Conservation (phyloP, 2,113 vertebrate genomes). For the Variabilichromis moorii region DNA sequence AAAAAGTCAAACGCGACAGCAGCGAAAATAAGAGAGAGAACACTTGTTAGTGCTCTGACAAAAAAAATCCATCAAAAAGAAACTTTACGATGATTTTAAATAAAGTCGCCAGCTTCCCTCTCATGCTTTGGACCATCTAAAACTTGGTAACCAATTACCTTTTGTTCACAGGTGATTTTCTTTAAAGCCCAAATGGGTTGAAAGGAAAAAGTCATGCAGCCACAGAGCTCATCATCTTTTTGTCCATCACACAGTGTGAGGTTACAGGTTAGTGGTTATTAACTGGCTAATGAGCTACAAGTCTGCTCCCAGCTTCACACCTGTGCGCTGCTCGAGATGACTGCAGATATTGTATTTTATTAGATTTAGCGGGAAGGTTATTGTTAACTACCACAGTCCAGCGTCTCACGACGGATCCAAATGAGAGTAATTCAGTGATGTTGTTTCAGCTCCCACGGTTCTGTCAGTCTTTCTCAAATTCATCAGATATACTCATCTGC, state of each 20-base stretch:
- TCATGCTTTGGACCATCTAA: neutral
- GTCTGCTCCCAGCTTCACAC: neutral
- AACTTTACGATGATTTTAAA: neutral
- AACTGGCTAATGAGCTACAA: slow-evolving; percentile 1
- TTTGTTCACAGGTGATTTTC: neutral
- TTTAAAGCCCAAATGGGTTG: neutral
- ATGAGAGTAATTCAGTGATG: neutral
- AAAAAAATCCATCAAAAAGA: neutral
- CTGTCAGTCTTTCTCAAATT: neutral
- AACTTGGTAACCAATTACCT: neutral
- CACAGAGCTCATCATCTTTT: neutral
- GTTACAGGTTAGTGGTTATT: slow-evolving; percentile 22
- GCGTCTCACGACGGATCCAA: neutral
- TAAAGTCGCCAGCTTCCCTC: neutral
- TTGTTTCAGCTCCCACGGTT: neutral
- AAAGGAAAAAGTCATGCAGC: neutral
- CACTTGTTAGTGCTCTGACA: neutral
- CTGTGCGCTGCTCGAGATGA: neutral
- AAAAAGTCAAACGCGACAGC: neutral
- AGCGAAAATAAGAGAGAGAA: neutral
- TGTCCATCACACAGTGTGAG: neutral
- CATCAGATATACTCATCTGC: neutral
- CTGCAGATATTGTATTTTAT: neutral
- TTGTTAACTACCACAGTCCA: neutral
- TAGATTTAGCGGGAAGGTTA: neutral